Percentiles rank a stretch among this genome's conserved stretches.
These are phyloP conservation scores for Phenganax marumi DNA, from an alignment of 92 coral and sea anemone genomes.

Conservation along the genomic window DNA sequence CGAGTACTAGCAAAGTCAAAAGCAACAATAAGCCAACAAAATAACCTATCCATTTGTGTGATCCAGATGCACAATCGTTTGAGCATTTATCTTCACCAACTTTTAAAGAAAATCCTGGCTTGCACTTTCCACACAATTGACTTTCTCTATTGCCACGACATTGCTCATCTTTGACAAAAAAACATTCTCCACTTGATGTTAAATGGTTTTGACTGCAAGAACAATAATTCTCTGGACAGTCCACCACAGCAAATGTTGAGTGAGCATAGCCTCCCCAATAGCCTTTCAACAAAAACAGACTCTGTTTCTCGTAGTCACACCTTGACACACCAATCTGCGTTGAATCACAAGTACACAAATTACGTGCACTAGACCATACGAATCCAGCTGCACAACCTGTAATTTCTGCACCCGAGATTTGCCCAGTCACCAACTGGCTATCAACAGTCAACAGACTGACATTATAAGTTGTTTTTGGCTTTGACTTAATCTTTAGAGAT, in stretches of 20 bases:
- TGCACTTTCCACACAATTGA: conserved; percentile 53
- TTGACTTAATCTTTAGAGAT: conserved; percentile 46
- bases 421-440: conserved; percentile 62
- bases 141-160: conserved; percentile 44
- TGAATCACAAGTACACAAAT: conserved; percentile 18
- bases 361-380: not conserved
- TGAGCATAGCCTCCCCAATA: conserved; percentile 62
- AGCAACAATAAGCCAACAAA: conserved; percentile 53
- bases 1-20: conserved; percentile 40
- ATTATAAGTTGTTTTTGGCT: conserved; percentile 41
- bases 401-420: not conserved
- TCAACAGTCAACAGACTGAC: conserved; percentile 62
- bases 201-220: not conserved
- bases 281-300: conserved; percentile 54
- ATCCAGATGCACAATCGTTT: conserved; percentile 39
- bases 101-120: conserved; percentile 62
- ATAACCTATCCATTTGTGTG: conserved; percentile 59
- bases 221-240: conserved; percentile 63
- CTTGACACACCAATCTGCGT: conserved; percentile 41
- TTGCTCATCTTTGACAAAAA: conserved; percentile 22
- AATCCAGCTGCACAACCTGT: conserved; percentile 24
- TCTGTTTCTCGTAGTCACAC: conserved; percentile 42
- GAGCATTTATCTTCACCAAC: conserved; percentile 48
- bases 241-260: conserved; percentile 34
- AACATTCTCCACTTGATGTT: conserved; percentile 28